These are phyloP conservation scores for Heteromurus nitidus DNA, from an alignment of 2,888 invertebrate genomes.

Conservation along the genomic window DNA sequence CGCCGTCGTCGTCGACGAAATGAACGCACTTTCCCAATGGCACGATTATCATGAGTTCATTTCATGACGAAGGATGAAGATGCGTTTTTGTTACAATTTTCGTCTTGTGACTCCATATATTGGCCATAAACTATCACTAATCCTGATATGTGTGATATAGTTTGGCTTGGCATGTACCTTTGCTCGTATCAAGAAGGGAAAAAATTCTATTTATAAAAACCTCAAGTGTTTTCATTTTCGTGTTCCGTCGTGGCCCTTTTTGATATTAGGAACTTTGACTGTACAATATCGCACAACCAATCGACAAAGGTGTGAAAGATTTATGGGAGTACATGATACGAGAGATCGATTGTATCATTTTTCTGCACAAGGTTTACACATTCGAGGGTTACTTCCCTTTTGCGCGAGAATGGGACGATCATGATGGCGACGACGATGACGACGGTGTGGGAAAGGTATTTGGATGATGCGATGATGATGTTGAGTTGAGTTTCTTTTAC, in stretches of 20 bases:
- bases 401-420: constrained; percentile 36
- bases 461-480: no score
- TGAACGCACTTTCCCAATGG: constrained; percentile 54
- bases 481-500: no score
- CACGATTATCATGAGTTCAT: constrained; percentile 63
- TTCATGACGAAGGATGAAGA: constrained; percentile 57
- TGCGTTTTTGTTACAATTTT: constrained; percentile 18
- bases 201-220: constrained; percentile 13
- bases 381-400: constrained; percentile 50
- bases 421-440: constrained; percentile 12
- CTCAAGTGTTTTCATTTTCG: constrained; percentile 21
- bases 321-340: constrained; percentile 51
- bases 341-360: constrained; percentile 25
- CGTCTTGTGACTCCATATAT: background rate
- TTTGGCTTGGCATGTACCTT: no score
- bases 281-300: constrained; percentile 44
- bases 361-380: constrained; percentile 47
- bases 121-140: background rate
- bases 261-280: constrained; percentile 6
- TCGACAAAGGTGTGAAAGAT: constrained; percentile 48
- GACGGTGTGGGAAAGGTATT: background rate
- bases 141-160: background rate
- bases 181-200: background rate
- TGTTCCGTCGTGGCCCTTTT: constrained; percentile 32
- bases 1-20: background rate